Percentiles rank a stretch among this genome's conserved stretches.
Evolutionary conservation across 2,797 vertebrate species (phyloP).

Genomic region (Anabas testudineus): DNA sequence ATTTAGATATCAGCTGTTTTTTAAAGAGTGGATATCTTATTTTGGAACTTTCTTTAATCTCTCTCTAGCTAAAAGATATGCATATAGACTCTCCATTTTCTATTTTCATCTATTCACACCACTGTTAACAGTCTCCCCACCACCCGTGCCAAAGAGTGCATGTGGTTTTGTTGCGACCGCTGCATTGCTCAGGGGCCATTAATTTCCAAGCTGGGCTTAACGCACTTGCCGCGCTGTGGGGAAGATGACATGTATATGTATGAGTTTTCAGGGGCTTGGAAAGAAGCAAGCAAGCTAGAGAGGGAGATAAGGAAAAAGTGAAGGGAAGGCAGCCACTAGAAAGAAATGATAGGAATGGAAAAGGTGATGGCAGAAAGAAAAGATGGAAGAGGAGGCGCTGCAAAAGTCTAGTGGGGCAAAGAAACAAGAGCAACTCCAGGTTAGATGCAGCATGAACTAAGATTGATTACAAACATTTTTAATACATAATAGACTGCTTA

Average conservation of each 20-base stretch:
- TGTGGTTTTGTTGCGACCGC: conserved; percentile 17
- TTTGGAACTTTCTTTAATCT: conserved; percentile 8
- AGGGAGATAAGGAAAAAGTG: background rate
- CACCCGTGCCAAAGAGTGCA: conserved; percentile 16
- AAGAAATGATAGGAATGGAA: background rate
- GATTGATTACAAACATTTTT: background rate
- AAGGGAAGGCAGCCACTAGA: background rate
- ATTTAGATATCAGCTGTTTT: background rate
- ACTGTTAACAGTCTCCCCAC: conserved; percentile 2
- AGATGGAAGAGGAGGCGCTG: background rate
- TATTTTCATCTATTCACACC: conserved; percentile 6
- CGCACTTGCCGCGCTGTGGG: conserved; percentile 34
- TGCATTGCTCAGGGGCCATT: conserved; percentile 61
- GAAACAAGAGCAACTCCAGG: background rate
- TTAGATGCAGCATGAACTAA: background rate
- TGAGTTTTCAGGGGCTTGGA: conserved; percentile 43
- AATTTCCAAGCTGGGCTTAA: conserved; percentile 70
- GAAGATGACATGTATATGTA: conserved; percentile 64
- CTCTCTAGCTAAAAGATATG: conserved; percentile 6
- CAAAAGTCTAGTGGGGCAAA: background rate
- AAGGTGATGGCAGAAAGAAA: conserved; percentile 8
- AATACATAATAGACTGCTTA: conserved; percentile 1
- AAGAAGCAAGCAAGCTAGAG: conserved; percentile 15
- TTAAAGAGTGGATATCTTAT: background rate
- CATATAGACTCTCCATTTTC: conserved; percentile 11